Conservation (phyloP, 2,113 vertebrate genomes). For the Coryphaenoides rupestris region DNA sequence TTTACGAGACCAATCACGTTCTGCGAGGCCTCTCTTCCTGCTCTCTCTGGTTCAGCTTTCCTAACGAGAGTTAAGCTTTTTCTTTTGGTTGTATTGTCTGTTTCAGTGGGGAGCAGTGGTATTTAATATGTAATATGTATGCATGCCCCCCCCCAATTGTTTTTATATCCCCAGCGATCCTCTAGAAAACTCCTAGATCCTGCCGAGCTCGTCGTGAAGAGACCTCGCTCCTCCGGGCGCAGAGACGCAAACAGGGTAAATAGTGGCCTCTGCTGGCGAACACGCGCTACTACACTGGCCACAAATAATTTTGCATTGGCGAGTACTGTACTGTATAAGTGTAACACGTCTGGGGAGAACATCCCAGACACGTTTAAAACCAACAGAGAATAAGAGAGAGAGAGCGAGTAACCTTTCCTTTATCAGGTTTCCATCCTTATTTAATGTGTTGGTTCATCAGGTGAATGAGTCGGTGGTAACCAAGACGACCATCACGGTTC, state of each 20-base stretch:
- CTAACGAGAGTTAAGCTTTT: background rate
- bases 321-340: too few species aligned
- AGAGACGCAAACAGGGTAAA: conserved; percentile 78
- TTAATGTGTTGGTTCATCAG: conserved; percentile 49
- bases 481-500: conserved; percentile 87
- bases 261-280: conserved; percentile 36
- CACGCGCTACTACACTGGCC: conserved; percentile 11
- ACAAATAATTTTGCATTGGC: background rate
- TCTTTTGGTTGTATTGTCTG: background rate
- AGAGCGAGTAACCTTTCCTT: too few species aligned
- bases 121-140: too few species aligned
- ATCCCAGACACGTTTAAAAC: too few species aligned
- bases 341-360: too few species aligned
- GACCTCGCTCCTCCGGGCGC: conserved; percentile 75
- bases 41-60: too few species aligned
- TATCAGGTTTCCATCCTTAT: too few species aligned
- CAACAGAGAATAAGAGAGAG: too few species aligned
- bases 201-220: conserved; percentile 79
- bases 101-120: background rate
- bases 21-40: background rate
- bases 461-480: conserved; percentile 88
- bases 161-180: conserved; percentile 74
- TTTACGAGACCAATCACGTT: background rate
- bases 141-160: too few species aligned
- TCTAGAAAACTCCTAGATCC: conserved; percentile 81